phyloP scores from a whole-genome alignment of 2,797 vertebrate species.

The Gallinago stenura region DNA sequence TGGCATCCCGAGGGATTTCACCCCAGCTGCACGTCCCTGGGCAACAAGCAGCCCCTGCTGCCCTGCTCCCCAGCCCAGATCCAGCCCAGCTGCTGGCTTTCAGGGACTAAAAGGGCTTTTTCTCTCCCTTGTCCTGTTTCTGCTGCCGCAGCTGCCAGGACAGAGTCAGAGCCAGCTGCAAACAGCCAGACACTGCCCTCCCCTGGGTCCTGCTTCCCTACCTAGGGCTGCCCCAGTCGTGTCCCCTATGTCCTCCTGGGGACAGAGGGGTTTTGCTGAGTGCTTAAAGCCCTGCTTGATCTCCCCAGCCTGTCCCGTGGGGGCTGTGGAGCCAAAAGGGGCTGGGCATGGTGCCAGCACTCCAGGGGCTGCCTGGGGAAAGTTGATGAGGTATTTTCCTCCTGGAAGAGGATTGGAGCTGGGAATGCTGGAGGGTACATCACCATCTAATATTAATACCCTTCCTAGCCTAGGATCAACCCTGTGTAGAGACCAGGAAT shows the following conservation, averaged over 20 bases:
- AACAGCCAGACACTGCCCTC: neutral
- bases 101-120: neutral
- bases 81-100: neutral
- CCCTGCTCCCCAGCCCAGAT: neutral
- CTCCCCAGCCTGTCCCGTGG: accelerated
- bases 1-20: neutral
- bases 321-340: neutral
- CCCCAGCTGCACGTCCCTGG: neutral
- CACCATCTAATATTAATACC: neutral
- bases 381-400: neutral
- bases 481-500: neutral
- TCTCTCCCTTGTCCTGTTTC: accelerated
- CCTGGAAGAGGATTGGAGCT: neutral
- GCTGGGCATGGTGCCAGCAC: neutral
- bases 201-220: accelerated
- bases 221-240: accelerated
- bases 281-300: neutral
- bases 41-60: neutral
- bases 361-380: neutral
- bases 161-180: accelerated
- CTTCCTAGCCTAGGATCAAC: neutral
- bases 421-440: neutral
- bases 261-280: neutral
- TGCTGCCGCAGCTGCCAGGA: neutral
- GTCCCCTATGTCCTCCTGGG: too few species aligned